These are phyloP conservation scores for Stomatorhinus ivindoensis DNA, from an alignment of 2,113 vertebrate species.

Conservation along the genomic window DNA sequence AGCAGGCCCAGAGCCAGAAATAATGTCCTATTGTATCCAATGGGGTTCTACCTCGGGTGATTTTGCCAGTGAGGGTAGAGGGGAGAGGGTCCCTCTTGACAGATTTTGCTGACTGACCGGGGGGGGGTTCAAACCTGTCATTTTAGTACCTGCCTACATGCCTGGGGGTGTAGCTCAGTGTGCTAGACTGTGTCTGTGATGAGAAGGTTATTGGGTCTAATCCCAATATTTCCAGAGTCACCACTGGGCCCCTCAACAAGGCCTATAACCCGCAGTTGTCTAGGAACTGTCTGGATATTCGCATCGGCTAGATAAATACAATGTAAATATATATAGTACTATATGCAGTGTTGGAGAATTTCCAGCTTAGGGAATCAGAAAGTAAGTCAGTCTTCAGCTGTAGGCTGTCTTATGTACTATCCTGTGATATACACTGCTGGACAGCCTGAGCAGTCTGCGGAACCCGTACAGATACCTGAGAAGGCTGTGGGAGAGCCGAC, in stretches of 20 bases:
- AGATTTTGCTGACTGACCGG: background rate
- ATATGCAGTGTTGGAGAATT: background rate
- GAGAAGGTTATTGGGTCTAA: background rate
- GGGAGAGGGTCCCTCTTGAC: too few relatives aligned
- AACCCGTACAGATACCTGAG: background rate
- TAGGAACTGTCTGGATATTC: background rate
- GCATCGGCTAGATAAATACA: background rate
- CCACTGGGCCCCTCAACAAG: background rate
- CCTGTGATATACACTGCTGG: constrained; percentile 12
- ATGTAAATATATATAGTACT: background rate
- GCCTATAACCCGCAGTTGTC: background rate
- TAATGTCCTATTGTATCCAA: background rate
- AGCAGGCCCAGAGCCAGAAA: too few relatives aligned
- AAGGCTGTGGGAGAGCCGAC: background rate
- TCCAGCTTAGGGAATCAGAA: background rate
- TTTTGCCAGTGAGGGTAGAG: background rate
- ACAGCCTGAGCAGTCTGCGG: background rate
- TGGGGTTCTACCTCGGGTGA: background rate
- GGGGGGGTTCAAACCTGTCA: background rate
- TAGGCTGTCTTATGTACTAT: background rate
- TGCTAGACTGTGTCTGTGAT: background rate
- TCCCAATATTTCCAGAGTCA: background rate
- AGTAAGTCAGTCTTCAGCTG: background rate
- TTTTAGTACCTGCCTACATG: background rate
- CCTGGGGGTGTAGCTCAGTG: background rate